A percentile compares a stretch with the other conserved stretches of the same genome.
phyloP scores from a whole-genome alignment of 2,797 vertebrate genomes.

The Xenops minutus region DNA sequence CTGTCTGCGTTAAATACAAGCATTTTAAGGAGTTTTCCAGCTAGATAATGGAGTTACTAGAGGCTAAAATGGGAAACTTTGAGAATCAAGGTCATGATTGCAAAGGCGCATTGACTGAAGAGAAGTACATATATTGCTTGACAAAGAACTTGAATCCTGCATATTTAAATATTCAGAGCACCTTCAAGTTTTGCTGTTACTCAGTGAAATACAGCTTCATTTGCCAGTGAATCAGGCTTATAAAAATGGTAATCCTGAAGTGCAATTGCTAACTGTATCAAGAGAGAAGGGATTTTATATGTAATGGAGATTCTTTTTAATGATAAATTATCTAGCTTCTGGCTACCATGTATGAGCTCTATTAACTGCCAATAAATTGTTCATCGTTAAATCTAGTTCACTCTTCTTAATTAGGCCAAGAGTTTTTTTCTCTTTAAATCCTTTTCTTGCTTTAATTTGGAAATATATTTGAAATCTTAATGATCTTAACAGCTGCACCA shows the following conservation, averaged over 20 bases:
- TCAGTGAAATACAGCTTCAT: constrained; percentile 58
- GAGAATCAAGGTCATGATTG: background rate
- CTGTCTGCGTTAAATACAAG: background rate
- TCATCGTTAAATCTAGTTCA: constrained; percentile 78
- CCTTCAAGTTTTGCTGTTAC: constrained; percentile 53
- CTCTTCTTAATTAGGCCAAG: constrained; percentile 77
- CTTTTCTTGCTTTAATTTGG: constrained; percentile 50
- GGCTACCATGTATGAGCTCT: constrained; percentile 75
- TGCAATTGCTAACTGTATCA: constrained; percentile 58
- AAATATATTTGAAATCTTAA: constrained; percentile 51
- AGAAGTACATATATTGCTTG: background rate
- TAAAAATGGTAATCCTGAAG: constrained; percentile 70
- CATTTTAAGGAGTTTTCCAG: background rate
- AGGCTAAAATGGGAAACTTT: background rate
- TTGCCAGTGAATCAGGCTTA: constrained; percentile 65
- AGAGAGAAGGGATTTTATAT: constrained; percentile 66
- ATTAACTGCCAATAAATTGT: constrained; percentile 79
- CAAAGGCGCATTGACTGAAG: background rate
- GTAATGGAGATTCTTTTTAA: constrained; percentile 72
- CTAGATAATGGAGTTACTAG: background rate
- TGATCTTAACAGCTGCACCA: constrained; percentile 9
- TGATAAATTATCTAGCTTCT: constrained; percentile 78
- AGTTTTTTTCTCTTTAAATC: constrained; percentile 53
- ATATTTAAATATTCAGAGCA: constrained; percentile 53
- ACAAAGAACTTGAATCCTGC: constrained; percentile 23